Conservation (phyloP, 2,113 vertebrate species). For the Benitochromis conjunctus region DNA sequence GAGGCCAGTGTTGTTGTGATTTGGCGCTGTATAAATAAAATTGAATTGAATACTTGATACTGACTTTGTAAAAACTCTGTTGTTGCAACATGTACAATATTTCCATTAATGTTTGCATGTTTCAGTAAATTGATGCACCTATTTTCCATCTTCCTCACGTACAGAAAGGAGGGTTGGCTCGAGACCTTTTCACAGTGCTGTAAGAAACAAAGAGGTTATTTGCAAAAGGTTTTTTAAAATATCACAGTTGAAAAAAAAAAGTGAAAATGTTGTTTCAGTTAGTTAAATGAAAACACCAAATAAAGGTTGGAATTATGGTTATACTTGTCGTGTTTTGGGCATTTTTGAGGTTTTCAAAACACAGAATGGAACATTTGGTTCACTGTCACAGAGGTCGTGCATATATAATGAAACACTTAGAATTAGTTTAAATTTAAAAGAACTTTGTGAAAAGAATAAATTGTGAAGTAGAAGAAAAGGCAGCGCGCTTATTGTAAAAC, state of each 20-base stretch:
- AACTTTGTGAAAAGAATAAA: slow-evolving; percentile 5
- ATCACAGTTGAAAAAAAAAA: not conserved
- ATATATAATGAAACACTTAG: not conserved
- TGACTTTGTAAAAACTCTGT: too few species aligned
- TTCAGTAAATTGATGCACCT: too few species aligned
- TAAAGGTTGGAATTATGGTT: not conserved
- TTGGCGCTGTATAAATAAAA: too few species aligned
- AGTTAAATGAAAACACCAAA: not conserved
- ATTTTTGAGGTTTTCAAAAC: not conserved
- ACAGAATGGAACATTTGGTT: not conserved
- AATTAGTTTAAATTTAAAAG: not conserved
- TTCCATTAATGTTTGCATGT: too few species aligned
- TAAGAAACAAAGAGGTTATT: not conserved
- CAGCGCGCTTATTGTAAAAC: slow-evolving; percentile 2
- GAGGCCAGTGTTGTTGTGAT: too few species aligned
- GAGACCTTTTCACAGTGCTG: not conserved
- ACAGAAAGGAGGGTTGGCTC: not conserved
- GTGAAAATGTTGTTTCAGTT: not conserved
- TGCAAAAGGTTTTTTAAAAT: not conserved
- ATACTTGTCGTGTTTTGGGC: not conserved
- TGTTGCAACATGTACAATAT: too few species aligned
- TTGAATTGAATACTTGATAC: too few species aligned
- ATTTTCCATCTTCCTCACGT: too few species aligned
- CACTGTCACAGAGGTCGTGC: not conserved
- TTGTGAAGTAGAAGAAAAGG: not conserved